Conservation (phyloP, 2,888 invertebrate species). For the Perithous albicinctus region DNA sequence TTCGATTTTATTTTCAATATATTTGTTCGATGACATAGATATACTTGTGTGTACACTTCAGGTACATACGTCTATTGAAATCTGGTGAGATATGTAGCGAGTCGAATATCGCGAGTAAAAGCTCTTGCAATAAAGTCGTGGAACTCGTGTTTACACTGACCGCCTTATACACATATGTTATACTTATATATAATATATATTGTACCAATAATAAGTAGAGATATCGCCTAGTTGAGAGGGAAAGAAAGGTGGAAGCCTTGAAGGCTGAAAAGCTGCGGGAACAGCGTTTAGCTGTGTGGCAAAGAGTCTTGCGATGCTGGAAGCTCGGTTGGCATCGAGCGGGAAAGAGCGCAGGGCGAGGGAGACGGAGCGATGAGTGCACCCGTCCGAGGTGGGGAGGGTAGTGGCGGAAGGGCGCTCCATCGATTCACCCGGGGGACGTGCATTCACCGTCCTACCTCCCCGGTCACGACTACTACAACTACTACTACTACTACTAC, state of each 20-base stretch:
- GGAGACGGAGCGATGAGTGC: constrained; percentile 58
- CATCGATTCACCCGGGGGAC: constrained; percentile 82
- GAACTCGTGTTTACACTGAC: background rate
- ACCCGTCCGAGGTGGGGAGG: constrained; percentile 63
- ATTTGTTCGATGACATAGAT: background rate
- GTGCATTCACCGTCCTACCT: constrained; percentile 75
- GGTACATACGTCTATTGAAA: background rate
- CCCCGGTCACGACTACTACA: constrained; percentile 19
- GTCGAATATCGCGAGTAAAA: constrained; percentile 2
- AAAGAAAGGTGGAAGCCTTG: constrained; percentile 7
- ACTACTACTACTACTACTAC: constrained; percentile 16
- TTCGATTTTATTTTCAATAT: background rate
- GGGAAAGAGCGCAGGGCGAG: constrained; percentile 59
- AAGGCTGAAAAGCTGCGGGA: constrained; percentile 38
- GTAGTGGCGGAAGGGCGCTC: constrained; percentile 75
- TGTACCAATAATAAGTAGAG: constrained; percentile 32
- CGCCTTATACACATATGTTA: background rate
- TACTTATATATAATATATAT: background rate
- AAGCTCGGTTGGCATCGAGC: constrained; percentile 43
- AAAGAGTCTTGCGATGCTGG: constrained; percentile 8
- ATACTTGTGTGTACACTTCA: background rate
- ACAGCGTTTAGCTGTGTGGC: constrained; percentile 1
- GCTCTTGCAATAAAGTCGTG: background rate
- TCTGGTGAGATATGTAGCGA: background rate
- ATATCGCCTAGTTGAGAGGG: constrained; percentile 11